Base-by-base conservation (phyloP, 2,888 invertebrate genomes). In the Lithosia quadra region DNA sequence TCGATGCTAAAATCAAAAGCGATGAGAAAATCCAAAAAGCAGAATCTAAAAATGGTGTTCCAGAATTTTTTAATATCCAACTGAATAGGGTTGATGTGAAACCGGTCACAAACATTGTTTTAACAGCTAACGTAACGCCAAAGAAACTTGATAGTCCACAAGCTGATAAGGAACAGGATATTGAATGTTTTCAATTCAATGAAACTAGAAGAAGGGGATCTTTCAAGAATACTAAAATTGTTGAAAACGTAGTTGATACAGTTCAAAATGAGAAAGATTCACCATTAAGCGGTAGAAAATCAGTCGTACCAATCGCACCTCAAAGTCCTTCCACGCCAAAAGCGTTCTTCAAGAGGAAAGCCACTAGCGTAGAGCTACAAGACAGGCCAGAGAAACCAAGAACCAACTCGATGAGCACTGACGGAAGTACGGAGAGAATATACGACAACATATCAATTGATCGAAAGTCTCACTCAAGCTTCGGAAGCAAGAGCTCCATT, bases 11-110 rank as follows among this genome's bases (percentile, higher is more conserved):
- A 84, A 90, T 84, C 59, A 95, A 94, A 76, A 91, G 88, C 82
- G 91, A 95, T 76, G 90, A 95, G 55, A 94, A 91, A 78, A 76
- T 88, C 72, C 89, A 87, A 61, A 92, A 92, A 78, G 73, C 85
- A 9, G 86, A 79, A 8, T 79, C 81, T 0, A 92, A 91, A 68
- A 79, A 88, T 1, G 90, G 91, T 58, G 92, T 97, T 18, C 97
- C 97, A 0, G 97, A 97, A 86, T 97, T 97, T 85, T 90, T 97
- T 73, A 96, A 96, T 82, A 96, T 97, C 68, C 97, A 97, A 86
- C 84, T 97, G 60, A 97, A 97, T 84, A 96, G 96, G 85, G 96
- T 97, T 9, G 97, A 97, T 80, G 91, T 95, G 13, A 96, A 96
- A 79, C 95, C 96, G 0, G 85, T 95, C 13, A 96, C 96, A 43